Conservation (phyloP, 2,797 vertebrate species). For the Danio jaintianensis region DNA sequence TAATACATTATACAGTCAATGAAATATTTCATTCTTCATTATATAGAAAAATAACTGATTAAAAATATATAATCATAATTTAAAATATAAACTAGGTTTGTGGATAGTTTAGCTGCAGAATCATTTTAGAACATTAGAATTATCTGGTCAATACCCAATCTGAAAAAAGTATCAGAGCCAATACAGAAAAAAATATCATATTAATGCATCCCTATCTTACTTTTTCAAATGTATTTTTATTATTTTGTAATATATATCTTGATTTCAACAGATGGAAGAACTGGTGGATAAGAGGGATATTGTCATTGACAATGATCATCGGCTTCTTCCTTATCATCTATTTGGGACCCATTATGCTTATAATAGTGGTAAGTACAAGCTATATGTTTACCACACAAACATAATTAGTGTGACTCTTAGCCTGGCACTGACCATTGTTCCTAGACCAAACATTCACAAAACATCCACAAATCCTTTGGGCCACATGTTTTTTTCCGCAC, state of each 20-base stretch:
- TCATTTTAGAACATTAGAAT: too few species aligned
- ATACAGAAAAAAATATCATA: too few species aligned
- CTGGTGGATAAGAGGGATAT: constrained; percentile 97
- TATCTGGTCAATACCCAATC: too few species aligned
- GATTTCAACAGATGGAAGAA: constrained; percentile 91
- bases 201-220: too few species aligned
- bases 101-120: too few species aligned
- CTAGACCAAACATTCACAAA: neutral
- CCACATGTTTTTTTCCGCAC: neutral
- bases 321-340: constrained; percentile 93
- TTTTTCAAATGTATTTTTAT: constrained; percentile 10
- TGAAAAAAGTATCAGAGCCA: too few species aligned
- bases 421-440: constrained; percentile 3
- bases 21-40: too few species aligned
- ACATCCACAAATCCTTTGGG: neutral
- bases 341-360: constrained; percentile 91
- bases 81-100: too few species aligned
- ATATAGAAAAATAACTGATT: too few species aligned
- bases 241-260: constrained; percentile 9
- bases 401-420: neutral
- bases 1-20: too few species aligned
- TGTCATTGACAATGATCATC: constrained; percentile 92
- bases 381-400: constrained; percentile 1
- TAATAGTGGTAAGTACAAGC: constrained; percentile 76
- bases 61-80: too few species aligned